These are phyloP conservation scores for Anthophora plumipes DNA, from an alignment of 2,888 invertebrate species.

Conservation along the genomic window DNA sequence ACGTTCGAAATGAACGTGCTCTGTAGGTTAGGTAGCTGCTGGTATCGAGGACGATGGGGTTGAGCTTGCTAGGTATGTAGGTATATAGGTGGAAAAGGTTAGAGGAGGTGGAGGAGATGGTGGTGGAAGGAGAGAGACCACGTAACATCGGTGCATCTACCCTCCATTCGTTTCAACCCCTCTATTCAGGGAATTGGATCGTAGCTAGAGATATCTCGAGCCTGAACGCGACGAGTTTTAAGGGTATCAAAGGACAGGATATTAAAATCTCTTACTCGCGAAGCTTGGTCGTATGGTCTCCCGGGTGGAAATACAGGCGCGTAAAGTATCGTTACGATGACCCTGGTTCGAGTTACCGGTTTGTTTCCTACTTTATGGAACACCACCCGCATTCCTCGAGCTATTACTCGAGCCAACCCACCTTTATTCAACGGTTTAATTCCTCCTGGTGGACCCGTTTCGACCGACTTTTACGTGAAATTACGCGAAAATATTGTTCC, in stretches of 20 bases:
- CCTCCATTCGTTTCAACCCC: constrained; percentile 47
- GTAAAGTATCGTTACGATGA: constrained; percentile 62
- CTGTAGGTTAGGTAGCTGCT: constrained; percentile 3
- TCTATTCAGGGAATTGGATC: constrained; percentile 71
- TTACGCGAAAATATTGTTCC: background rate
- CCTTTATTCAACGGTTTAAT: constrained; percentile 25
- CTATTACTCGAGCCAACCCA: constrained; percentile 23
- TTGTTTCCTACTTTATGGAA: constrained; percentile 41
- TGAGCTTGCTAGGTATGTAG: constrained; percentile 11
- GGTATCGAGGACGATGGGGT: constrained; percentile 3
- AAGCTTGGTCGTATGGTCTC: constrained; percentile 31
- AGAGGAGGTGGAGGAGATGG: constrained; percentile 1
- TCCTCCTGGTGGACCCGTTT: constrained; percentile 3
- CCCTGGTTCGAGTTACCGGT: background rate
- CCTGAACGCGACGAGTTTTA: constrained; percentile 67
- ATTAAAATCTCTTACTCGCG: constrained; percentile 70
- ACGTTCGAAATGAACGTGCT: constrained; percentile 50
- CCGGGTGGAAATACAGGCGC: constrained; percentile 27
- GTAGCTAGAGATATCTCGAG: constrained; percentile 59
- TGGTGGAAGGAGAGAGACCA: constrained; percentile 4
- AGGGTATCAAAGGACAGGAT: constrained; percentile 72
- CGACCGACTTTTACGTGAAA: background rate
- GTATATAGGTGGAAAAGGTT: constrained; percentile 30
- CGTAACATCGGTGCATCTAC: constrained; percentile 57
- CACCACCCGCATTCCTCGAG: constrained; percentile 26